phyloP scores from a whole-genome alignment of 2,888 invertebrate species.

The Epirrhoe tristata region DNA sequence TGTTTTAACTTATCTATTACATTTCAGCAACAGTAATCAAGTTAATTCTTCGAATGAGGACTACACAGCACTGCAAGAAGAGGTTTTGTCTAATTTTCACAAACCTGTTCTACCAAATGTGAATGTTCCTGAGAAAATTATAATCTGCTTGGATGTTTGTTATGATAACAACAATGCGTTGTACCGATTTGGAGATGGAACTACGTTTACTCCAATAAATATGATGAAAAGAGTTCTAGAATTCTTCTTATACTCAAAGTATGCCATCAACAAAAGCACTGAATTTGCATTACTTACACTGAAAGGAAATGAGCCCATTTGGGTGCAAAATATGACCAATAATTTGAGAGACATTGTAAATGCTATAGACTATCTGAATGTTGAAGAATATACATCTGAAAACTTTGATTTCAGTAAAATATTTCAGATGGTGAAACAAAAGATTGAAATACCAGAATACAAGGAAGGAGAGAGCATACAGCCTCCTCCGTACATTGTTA shows the following conservation, averaged over 20 bases:
- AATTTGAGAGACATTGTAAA: slow-evolving; percentile 85
- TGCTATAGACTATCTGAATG: slow-evolving; percentile 82
- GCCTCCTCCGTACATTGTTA: slow-evolving; percentile 86
- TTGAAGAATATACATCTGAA: slow-evolving; percentile 80
- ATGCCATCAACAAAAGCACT: slow-evolving; percentile 85
- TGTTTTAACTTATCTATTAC: neutral
- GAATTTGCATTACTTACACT: slow-evolving; percentile 87
- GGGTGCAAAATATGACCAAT: slow-evolving; percentile 87
- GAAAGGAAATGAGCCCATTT: slow-evolving; percentile 79
- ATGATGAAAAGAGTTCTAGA: slow-evolving; percentile 87
- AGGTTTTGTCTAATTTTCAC: slow-evolving; percentile 74
- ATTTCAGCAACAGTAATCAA: slow-evolving; percentile 22
- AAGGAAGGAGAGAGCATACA: slow-evolving; percentile 66
- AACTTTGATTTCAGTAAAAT: slow-evolving; percentile 84
- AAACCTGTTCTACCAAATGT: slow-evolving; percentile 78
- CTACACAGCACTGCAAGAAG: slow-evolving; percentile 60
- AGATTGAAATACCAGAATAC: slow-evolving; percentile 79
- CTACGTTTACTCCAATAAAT: slow-evolving; percentile 82
- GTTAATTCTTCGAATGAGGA: slow-evolving; percentile 45
- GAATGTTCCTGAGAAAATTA: slow-evolving; percentile 87
- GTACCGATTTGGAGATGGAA: slow-evolving; percentile 82
- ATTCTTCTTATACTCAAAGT: slow-evolving; percentile 87
- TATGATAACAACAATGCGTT: slow-evolving; percentile 83
- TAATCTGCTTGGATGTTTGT: slow-evolving; percentile 87
- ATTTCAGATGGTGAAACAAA: slow-evolving; percentile 83